Evolutionary conservation across 2,113 vertebrate species (phyloP), one percentile per base, ranked within the genome.

Genomic region (Chionomys nivalis): DNA sequence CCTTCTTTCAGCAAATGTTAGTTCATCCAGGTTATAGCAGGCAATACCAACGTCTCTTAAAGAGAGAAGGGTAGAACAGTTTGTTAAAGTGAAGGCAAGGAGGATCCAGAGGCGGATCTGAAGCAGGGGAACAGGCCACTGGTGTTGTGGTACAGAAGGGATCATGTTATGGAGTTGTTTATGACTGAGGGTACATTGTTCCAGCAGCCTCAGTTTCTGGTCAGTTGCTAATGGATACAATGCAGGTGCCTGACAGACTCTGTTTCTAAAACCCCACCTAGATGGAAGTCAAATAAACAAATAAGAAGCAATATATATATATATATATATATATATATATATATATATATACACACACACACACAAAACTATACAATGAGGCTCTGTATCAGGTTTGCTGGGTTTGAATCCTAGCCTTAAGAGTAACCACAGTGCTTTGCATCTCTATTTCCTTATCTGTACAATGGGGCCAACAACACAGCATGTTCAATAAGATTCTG

Each of bases 201-300:
- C 65, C 33, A 88, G 44, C 39, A 70, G 26, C n/a, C 49, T 88
- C 47, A 33, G 58, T 72, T 44, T 87, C 44, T 61, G 28, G 49
- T 17, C 28, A 83, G 12, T 55, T 83, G n/a, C 31, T 26, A 65
- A 66, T 11, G 66, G 44, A 68, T n/a, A 73, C 61, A 70, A 87
- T 63, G n/a, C 39, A 61, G 55, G 36, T 49, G 66, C n/a, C 28
- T 33, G 9, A 65, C 83, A 89, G 12, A 52, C 2, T 26, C 19
- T 28, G 24, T 91, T 95, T 82, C 82, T 83, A 88, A 89, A 94
- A 68, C 9, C 73, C 87, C 4, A 96, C 44, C 36, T 73, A 66
- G 66, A 9, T 73, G 21, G 14, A 92, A 14, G 4, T 13, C 7
- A 85, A 33, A 36, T 23, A 76, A 63, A 33, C 26, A 55, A 88